Evolutionary conservation across 1,140 invertebrate species (phyloP), one percentile per base, ranked within the genome.

Genomic region (Cotesia vestalis): DNA sequence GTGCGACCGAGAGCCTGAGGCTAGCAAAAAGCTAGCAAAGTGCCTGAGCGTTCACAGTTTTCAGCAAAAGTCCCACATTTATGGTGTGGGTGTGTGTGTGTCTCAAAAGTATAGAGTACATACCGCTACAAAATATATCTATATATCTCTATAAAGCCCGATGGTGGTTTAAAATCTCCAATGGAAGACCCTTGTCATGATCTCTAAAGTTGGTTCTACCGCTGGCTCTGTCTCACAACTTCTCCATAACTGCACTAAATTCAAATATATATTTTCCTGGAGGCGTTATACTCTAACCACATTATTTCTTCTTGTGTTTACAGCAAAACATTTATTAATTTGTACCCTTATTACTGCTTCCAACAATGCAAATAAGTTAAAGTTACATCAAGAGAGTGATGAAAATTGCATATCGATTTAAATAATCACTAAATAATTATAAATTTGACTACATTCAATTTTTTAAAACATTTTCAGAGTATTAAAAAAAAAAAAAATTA

Each of bases 111-210:
- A 20, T 46, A 51, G 53, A 55, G 35, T 46, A 46, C 40, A 46
- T 2, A 6, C 40, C 40, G 40, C 27, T 27, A 46, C 8, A 46
- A 6, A 46, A 27, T 52, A 67, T 55, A 55, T 34, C 12, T 38
- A 35, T 55, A 55, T 27, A 52, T 20, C 11, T 51, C 14, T 66
- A 20, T 66, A 66, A 17, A 38, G 12, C 20, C 14, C 20, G 11
- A 8, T 8, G 46, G 62, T 38, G 66, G 20, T 67, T 67, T 67
- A 67, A 67, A 67, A 12, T 67, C 66, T 67, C 66, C 66, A 67
- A 67, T 67, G 66, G 66, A 67, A 67, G 66, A 67, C 66, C 66
- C 66, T 52, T 55, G 52, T 67, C 66, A 20, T 67, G 66, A 67
- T 67, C 66, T 67, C 66, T 40, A 67, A 67, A 67, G 66, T 67